phyloP scores from a whole-genome alignment of 2,888 invertebrate species.

The Idaea dimidiata region DNA sequence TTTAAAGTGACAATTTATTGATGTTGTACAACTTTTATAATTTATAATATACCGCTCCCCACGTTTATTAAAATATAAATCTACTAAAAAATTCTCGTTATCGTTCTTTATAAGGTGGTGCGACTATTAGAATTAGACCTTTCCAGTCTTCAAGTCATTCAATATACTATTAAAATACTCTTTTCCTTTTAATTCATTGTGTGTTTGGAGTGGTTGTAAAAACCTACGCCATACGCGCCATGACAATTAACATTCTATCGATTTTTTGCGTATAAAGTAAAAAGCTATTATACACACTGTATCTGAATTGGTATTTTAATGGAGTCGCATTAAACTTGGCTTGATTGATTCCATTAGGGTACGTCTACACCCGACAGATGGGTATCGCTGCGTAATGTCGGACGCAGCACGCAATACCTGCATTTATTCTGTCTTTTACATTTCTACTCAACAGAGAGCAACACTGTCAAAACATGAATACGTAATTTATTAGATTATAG shows the following conservation, averaged over 20 bases:
- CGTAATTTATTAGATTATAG: conserved; percentile 20
- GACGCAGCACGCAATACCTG: conserved; percentile 43
- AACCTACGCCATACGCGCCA: neutral
- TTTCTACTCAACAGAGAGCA: conserved; percentile 23
- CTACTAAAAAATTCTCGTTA: neutral
- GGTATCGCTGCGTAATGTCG: conserved; percentile 37
- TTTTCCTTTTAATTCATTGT: neutral
- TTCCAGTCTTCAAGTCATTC: neutral
- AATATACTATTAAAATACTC: neutral
- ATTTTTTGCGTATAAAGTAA: conserved; percentile 11
- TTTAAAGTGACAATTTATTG: no score
- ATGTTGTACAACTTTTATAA: no score
- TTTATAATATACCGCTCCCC: neutral
- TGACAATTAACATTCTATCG: conserved; percentile 5
- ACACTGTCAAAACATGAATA: conserved; percentile 18
- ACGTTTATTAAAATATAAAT: neutral
- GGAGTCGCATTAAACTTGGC: conserved; percentile 48
- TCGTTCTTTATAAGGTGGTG: neutral
- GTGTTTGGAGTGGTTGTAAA: neutral
- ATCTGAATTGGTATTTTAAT: conserved; percentile 19
- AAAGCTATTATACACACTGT: conserved; percentile 17
- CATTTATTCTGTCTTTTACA: conserved; percentile 45
- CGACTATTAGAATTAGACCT: neutral
- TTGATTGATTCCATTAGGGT: conserved; percentile 68
- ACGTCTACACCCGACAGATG: conserved; percentile 45